Conservation (phyloP, 2,888 invertebrate genomes). For the Cistogaster globosa region DNA sequence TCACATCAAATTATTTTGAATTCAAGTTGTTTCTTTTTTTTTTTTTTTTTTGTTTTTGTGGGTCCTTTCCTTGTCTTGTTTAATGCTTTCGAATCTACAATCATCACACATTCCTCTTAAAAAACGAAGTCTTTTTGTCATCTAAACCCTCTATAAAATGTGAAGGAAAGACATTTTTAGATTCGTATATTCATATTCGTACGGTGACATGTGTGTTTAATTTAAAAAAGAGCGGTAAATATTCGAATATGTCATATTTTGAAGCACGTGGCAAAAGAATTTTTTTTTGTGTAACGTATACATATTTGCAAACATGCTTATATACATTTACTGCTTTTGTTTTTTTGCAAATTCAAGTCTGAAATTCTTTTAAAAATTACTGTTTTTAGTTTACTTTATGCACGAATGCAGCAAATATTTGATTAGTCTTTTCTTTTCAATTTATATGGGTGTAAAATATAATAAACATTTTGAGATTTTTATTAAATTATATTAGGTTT, state of each 20-base stretch:
- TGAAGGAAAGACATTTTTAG: conserved; percentile 12
- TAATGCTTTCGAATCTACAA: background rate
- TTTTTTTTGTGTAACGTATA: conserved; percentile 21
- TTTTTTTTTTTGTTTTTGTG: conserved; percentile 1
- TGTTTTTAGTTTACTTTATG: conserved; percentile 41
- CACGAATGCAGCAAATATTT: conserved; percentile 67
- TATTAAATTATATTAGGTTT: too few relatives aligned
- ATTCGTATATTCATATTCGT: background rate
- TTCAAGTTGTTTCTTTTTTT: conserved; percentile 25
- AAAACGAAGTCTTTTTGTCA: conserved; percentile 64
- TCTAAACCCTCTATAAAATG: conserved; percentile 57
- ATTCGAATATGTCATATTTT: conserved; percentile 63
- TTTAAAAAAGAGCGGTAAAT: conserved; percentile 10
- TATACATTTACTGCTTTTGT: background rate
- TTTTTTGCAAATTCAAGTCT: background rate
- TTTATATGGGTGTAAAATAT: background rate
- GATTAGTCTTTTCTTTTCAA: conserved; percentile 55
- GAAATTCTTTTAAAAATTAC: background rate
- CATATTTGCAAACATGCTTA: background rate
- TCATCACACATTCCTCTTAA: conserved; percentile 26
- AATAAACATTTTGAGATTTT: background rate
- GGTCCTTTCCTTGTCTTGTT: background rate
- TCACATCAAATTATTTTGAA: conserved; percentile 57
- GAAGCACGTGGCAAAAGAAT: conserved; percentile 70
- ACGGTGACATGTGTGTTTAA: conserved; percentile 5